Percentiles rank a stretch among this genome's conserved stretches.
phyloP scores from a whole-genome alignment of 2,113 vertebrate species.

The Donacobius atricapilla region DNA sequence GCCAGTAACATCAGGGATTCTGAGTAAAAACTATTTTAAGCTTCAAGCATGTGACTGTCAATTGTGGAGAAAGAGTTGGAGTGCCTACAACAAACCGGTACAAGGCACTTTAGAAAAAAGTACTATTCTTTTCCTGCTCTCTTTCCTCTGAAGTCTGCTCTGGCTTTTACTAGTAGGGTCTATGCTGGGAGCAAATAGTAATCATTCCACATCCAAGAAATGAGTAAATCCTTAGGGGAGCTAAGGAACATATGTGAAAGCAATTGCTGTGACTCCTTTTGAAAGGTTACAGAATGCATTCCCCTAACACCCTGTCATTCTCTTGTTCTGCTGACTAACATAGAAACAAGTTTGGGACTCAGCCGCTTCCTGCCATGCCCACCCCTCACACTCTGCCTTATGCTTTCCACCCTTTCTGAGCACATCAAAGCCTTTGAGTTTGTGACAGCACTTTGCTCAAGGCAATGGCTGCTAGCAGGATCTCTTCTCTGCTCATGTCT shows the following conservation, averaged over 20 bases:
- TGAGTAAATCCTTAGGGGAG: not conserved
- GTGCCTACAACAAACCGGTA: not conserved
- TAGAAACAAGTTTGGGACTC: not conserved
- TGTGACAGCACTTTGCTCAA: not conserved
- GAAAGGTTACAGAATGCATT: conserved; percentile 21
- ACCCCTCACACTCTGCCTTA: not conserved
- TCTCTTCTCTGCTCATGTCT: not conserved
- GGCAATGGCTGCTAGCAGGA: not conserved
- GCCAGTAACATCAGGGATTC: not conserved
- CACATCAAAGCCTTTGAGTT: not conserved
- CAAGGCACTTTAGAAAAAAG: not conserved
- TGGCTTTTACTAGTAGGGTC: not conserved
- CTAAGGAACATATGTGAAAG: conserved; percentile 7
- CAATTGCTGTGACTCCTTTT: conserved; percentile 21
- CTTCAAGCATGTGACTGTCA: not conserved
- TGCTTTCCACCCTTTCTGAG: not conserved
- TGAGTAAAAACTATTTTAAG: not conserved
- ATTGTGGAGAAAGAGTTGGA: not conserved
- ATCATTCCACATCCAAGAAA: not conserved
- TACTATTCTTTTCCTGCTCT: not conserved
- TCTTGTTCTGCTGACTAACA: conserved; percentile 28
- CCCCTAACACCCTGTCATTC: not conserved
- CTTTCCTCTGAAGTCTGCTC: not conserved
- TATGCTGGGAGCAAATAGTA: not conserved
- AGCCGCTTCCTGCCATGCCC: not conserved